These are phyloP conservation scores for Abramis brama DNA, from an alignment of 2,113 vertebrate genomes.

Conservation along the genomic window DNA sequence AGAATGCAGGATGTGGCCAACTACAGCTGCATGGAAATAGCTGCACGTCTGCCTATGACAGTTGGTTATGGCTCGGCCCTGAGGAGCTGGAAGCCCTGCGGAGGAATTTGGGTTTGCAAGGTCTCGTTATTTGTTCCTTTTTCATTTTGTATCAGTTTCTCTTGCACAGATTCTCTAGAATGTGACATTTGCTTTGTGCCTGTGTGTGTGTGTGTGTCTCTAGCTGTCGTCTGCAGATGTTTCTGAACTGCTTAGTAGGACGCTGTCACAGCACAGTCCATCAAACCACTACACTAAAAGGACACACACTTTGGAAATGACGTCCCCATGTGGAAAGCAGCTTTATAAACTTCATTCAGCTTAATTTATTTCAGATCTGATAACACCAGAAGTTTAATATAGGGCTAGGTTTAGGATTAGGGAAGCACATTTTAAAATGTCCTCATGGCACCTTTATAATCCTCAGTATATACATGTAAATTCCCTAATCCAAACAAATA, in stretches of 20 bases:
- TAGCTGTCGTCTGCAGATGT: background rate
- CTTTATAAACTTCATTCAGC: background rate
- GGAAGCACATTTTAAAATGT: background rate
- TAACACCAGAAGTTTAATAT: background rate
- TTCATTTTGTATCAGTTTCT: background rate
- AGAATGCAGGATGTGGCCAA: conserved; percentile 61
- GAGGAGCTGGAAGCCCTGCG: conserved; percentile 51
- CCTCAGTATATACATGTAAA: background rate
- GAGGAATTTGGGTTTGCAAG: conserved; percentile 59
- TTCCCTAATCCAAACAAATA: conserved; percentile 23
- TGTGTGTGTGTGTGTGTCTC: no score
- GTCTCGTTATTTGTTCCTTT: background rate
- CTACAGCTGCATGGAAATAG: conserved; percentile 47
- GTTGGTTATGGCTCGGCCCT: conserved; percentile 55
- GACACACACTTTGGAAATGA: background rate
- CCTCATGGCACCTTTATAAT: background rate
- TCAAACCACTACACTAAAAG: background rate
- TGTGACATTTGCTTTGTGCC: background rate
- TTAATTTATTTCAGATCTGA: background rate
- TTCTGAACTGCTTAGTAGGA: background rate
- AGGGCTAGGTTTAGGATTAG: conserved; percentile 13
- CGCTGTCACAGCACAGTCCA: background rate
- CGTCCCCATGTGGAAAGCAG: background rate
- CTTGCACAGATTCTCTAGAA: background rate
- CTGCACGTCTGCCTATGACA: conserved; percentile 32